Conservation (phyloP, 2,888 invertebrate genomes). For the Agrochola lychnidis region DNA sequence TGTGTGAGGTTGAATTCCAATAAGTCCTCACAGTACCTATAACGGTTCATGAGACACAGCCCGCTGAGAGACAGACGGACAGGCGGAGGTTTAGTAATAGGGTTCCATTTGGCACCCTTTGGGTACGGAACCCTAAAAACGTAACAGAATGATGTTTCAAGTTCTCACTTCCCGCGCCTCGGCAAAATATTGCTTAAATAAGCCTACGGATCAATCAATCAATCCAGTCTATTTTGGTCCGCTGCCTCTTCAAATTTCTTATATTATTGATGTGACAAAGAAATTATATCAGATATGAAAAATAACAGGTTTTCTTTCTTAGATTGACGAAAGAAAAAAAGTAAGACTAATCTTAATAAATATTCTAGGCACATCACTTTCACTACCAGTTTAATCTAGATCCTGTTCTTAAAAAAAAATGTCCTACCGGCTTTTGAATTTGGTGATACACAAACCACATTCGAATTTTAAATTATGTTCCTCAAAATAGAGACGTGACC, state of each 20-base stretch:
- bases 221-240: conserved; percentile 28
- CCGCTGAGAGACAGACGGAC: no score
- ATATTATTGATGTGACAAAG: conserved; percentile 29
- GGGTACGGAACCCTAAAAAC: no score
- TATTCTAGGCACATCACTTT: conserved; percentile 18
- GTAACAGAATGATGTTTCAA: background rate
- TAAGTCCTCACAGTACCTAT: no score
- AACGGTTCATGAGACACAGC: no score
- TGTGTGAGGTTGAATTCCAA: no score
- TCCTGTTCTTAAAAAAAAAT: conserved; percentile 30
- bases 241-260: conserved; percentile 14
- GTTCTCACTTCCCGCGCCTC: background rate
- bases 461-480: conserved; percentile 65
- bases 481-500: conserved; percentile 57
- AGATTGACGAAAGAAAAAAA: background rate
- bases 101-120: no score
- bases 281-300: conserved; percentile 19
- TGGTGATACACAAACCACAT: conserved; percentile 49
- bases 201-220: conserved; percentile 39
- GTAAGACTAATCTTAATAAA: background rate
- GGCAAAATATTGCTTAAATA: conserved; percentile 17
- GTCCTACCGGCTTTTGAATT: conserved; percentile 12
- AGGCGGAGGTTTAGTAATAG: no score
- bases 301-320: background rate
- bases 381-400: conserved; percentile 1